Evolutionary conservation across 2,888 invertebrate genomes (phyloP).

Genomic region (Osmoderma eremita): DNA sequence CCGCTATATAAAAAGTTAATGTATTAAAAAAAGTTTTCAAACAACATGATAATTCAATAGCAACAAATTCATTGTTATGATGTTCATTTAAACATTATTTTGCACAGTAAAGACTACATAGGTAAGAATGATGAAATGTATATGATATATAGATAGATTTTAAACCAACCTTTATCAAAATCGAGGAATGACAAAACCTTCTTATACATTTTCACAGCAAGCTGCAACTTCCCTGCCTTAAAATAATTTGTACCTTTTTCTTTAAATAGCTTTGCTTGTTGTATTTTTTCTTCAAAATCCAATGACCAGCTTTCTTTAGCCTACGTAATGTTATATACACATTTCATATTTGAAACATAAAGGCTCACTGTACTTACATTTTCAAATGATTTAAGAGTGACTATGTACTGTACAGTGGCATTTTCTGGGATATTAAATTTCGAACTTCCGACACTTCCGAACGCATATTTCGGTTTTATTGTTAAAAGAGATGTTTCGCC

Average conservation of each 20-base stretch:
- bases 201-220: constrained; percentile 90
- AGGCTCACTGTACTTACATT: constrained; percentile 67
- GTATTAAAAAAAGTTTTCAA: too few species aligned
- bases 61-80: too few species aligned
- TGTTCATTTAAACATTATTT: too few species aligned
- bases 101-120: too few species aligned
- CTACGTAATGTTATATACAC: constrained; percentile 58
- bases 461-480: constrained; percentile 83
- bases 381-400: constrained; percentile 86
- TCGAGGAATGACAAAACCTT: constrained; percentile 76
- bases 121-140: too few species aligned
- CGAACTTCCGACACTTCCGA: constrained; percentile 75
- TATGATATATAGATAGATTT: too few species aligned
- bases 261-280: constrained; percentile 84
- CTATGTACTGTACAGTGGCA: constrained; percentile 80
- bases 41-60: too few species aligned
- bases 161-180: constrained; percentile 64
- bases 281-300: constrained; percentile 80
- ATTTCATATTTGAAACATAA: constrained; percentile 36
- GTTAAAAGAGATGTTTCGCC: constrained; percentile 81
- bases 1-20: constrained; percentile 34
- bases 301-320: constrained; percentile 85
- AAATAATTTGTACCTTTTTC: constrained; percentile 92
- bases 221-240: constrained; percentile 77
- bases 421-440: constrained; percentile 81